Conservation (phyloP, 2,113 vertebrate species). For the Asarcornis scutulata region DNA sequence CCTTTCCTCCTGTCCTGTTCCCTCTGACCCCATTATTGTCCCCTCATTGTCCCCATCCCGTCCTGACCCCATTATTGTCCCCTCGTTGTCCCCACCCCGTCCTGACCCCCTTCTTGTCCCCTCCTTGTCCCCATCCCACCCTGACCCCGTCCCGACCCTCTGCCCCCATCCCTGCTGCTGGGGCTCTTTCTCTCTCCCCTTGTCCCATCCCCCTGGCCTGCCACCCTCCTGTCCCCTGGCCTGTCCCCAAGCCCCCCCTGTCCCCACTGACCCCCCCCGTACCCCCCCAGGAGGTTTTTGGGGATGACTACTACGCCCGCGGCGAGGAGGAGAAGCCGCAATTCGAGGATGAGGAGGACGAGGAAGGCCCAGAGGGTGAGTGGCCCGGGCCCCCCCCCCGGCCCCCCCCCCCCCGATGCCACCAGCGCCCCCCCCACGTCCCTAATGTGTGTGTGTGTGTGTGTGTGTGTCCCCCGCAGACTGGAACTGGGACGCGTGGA, state of each 20-base stretch:
- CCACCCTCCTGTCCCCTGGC: too few relatives aligned
- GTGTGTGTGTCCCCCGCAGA: conserved; percentile 47
- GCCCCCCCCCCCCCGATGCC: too few relatives aligned
- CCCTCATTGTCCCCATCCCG: too few relatives aligned
- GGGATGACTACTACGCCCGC: conserved; percentile 83
- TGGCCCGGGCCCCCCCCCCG: too few relatives aligned
- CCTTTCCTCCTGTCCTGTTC: background rate
- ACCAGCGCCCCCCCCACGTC: background rate
- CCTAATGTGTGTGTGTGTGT: too few relatives aligned
- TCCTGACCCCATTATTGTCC: too few relatives aligned
- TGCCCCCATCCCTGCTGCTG: too few relatives aligned
- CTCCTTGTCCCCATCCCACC: too few relatives aligned
- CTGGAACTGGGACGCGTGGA: conserved; percentile 93
- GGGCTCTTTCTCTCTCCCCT: too few relatives aligned
- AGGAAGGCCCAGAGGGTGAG: conserved; percentile 72
- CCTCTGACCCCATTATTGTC: too few relatives aligned
- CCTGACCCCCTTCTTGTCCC: too few relatives aligned
- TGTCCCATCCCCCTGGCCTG: background rate
- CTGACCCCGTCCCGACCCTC: conserved; percentile 67
- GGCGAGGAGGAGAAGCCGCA: conserved; percentile 86
- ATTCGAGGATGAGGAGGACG: conserved; percentile 85
- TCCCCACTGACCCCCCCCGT: background rate
- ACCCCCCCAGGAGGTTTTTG: conserved; percentile 81
- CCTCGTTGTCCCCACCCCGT: too few relatives aligned
- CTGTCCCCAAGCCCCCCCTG: background rate